Base-by-base conservation (phyloP, 2,888 invertebrate species). In the Pseudococcus longispinus region DNA sequence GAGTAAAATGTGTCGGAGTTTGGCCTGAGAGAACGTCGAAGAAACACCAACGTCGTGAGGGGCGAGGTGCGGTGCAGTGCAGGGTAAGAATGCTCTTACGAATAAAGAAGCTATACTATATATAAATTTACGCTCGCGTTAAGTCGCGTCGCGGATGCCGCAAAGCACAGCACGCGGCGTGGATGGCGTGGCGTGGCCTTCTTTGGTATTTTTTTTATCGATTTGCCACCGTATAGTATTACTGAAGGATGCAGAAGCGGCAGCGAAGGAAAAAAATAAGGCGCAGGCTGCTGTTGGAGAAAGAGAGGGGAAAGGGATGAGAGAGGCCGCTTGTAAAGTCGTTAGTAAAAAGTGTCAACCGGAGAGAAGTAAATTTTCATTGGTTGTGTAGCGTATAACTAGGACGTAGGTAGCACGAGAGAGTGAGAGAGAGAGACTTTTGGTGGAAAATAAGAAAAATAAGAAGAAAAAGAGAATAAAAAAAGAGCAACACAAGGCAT, bases 321-420 rank as follows among this genome's bases (percentile, higher is more conserved):
- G 15, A 15, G 51, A 51, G 51, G 51, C n/a, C 51, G 51, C 51
- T 51, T 51, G 51, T 51, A 51, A 51, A 51, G 51, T 65, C 65
- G 65, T 65, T 65, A 65, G 65, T 65, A 26, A 65, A 65, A 65
- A 65, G 65, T 65, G 65, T 65, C 65, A 65, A 65, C 65, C 65
- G 65, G 23, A 65, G 51, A 65, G 65, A 65, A 23, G 65, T 65
- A 65, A 65, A 65, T 65, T 65, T 65, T 65, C 65, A 65, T 65
- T 65, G 65, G 65, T 65, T 51, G 51, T 51, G 51, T 51, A 51
- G n/a, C 51, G 51, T 51, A 37, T 37, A 37, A 5, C 37, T 5
- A 51, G 44, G 44, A 11, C 2, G 51, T 65, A 65, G 13, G 65
- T n/a, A 20, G 37, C 8, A 1, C 1, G 26, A 65, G 13, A 26